Evolutionary conservation across 2,797 vertebrate species (phyloP).

Genomic region (Sarcoramphus papa): DNA sequence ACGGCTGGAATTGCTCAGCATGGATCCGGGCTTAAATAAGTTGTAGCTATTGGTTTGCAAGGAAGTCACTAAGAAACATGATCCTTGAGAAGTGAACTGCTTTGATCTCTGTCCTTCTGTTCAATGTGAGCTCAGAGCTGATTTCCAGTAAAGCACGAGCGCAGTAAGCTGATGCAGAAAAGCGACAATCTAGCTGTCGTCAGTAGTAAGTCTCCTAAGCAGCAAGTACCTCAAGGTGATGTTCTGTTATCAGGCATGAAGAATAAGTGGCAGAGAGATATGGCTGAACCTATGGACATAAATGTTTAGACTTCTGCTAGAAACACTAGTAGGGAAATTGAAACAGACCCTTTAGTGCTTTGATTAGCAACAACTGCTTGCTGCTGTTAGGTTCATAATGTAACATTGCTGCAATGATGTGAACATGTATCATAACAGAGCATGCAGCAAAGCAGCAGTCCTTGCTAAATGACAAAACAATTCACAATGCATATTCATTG

Average conservation of each 20-base stretch:
- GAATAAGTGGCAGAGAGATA: neutral
- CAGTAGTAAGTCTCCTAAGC: neutral
- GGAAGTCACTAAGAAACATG: neutral
- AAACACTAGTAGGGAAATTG: neutral
- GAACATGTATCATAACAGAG: neutral
- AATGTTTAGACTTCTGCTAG: neutral
- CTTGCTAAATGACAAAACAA: neutral
- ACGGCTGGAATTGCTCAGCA: neutral
- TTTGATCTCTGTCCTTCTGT: constrained; percentile 25
- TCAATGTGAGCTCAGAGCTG: neutral
- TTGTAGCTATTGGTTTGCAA: constrained; percentile 18
- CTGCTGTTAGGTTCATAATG: neutral
- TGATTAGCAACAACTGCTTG: neutral
- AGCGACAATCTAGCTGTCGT: neutral
- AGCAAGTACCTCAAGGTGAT: neutral
- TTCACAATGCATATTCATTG: constrained; percentile 10
- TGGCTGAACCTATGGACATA: neutral
- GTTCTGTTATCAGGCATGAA: neutral
- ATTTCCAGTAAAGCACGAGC: neutral
- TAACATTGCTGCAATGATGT: neutral
- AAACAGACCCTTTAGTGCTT: neutral
- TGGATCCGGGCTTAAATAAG: neutral
- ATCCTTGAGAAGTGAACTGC: neutral
- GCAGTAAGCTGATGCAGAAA: neutral
- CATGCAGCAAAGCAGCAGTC: neutral